Conservation (phyloP, 2,113 vertebrate species). For the Acrocephalus arundinaceus region DNA sequence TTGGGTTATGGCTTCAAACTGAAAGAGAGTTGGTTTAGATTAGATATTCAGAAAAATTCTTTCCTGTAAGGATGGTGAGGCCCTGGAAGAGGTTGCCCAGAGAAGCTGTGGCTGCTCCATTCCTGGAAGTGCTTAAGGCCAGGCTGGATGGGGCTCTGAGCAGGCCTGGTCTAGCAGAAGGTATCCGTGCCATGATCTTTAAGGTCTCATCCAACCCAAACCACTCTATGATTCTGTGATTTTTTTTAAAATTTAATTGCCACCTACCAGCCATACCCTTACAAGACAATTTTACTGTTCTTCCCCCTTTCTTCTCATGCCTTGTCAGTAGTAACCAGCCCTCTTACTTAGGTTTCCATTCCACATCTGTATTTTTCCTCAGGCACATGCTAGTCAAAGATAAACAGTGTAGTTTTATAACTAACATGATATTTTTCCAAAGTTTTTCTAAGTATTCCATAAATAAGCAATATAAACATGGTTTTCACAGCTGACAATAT, state of each 20-base stretch:
- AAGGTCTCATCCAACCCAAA: not conserved
- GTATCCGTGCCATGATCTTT: too few species aligned
- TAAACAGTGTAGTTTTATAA: not conserved
- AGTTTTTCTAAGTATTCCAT: not conserved
- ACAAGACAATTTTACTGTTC: not conserved
- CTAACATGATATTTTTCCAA: not conserved
- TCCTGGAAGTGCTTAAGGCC: not conserved
- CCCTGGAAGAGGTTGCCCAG: not conserved
- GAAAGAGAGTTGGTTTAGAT: not conserved
- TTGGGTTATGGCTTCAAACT: not conserved
- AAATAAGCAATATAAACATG: not conserved
- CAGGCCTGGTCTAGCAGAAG: not conserved
- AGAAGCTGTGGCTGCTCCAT: not conserved
- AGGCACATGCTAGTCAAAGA: not conserved
- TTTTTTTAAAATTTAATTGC: not conserved
- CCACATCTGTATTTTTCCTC: not conserved
- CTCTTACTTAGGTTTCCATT: not conserved
- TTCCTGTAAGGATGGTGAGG: not conserved
- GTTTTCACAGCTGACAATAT: not conserved
- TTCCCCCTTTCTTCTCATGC: not conserved
- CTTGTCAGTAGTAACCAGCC: not conserved
- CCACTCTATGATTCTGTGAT: not conserved
- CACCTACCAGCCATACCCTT: not conserved
- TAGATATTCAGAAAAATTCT: not conserved
- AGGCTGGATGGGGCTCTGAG: not conserved